Evolutionary conservation across 2,797 vertebrate genomes (phyloP).

Genomic region (Gallinago nigripennis): DNA sequence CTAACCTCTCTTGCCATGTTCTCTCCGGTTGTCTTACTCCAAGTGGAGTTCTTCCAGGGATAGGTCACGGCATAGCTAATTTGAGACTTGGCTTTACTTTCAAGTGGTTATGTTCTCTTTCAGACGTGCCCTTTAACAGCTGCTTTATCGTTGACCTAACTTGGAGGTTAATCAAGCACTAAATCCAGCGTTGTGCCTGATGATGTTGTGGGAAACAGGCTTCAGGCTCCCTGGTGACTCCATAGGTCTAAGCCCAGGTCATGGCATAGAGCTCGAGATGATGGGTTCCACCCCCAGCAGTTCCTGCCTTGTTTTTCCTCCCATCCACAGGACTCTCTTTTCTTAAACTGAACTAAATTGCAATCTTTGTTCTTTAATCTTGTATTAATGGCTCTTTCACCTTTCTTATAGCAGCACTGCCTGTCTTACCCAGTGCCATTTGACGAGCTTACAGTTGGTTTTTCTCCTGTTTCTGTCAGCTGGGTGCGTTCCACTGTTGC

Average conservation of each 20-base stretch:
- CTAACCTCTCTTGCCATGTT: rapidly evolving
- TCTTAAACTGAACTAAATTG: not conserved
- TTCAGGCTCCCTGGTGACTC: not conserved
- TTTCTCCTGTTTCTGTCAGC: not conserved
- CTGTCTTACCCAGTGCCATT: not conserved
- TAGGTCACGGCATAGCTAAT: not conserved
- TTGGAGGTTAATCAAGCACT: not conserved
- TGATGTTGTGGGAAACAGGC: constrained; percentile 25
- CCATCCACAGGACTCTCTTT: not conserved
- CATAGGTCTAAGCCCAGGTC: not conserved
- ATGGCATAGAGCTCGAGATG: not conserved
- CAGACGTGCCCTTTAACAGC: not conserved
- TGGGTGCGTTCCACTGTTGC: not conserved
- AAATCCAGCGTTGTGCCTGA: not conserved
- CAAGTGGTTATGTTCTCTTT: constrained; percentile 5
- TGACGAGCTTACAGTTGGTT: not conserved
- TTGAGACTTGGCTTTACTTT: constrained; percentile 41
- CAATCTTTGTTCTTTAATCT: not conserved
- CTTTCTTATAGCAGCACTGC: not conserved
- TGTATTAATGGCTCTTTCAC: not conserved
- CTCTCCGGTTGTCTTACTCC: not conserved
- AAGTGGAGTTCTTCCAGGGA: not conserved
- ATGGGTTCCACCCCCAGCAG: not conserved
- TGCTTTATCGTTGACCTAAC: constrained; percentile 19
- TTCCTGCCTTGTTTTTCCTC: not conserved